A percentile compares a stretch with the other conserved stretches of the same genome.
These are phyloP conservation scores for Acanthosoma haemorrhoidale DNA, from an alignment of 2,888 invertebrate species.

Conservation along the genomic window DNA sequence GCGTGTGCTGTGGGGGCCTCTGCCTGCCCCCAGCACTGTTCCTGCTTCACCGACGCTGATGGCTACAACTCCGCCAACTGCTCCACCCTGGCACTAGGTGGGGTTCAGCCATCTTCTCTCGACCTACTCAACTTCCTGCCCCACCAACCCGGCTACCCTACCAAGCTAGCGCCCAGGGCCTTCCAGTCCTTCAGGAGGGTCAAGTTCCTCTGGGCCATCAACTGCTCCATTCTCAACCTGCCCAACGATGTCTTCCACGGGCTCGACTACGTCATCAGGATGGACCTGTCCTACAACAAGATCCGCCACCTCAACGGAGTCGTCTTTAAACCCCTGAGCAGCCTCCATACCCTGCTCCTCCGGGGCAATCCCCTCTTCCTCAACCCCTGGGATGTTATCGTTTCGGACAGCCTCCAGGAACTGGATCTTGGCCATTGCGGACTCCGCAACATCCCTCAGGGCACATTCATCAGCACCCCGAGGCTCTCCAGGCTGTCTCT, in stretches of 20 bases:
- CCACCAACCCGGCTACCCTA: constrained; percentile 22
- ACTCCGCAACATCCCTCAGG: constrained; percentile 36
- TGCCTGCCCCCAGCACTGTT: constrained; percentile 38
- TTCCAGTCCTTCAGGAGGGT: constrained; percentile 36
- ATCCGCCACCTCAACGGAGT: constrained; percentile 39
- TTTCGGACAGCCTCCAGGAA: constrained; percentile 39
- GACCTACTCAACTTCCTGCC: constrained; percentile 31
- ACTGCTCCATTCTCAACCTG: constrained; percentile 37
- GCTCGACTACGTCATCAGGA: constrained; percentile 44
- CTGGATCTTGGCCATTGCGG: constrained; percentile 40
- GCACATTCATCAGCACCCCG: constrained; percentile 35
- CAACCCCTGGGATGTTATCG: constrained; percentile 34
- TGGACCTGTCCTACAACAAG: constrained; percentile 40
- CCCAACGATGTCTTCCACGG: constrained; percentile 46
- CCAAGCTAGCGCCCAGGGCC: constrained; percentile 35
- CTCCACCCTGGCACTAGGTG: constrained; percentile 31
- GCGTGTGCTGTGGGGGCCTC: constrained; percentile 25
- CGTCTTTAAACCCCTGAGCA: constrained; percentile 41
- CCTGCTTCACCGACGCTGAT: constrained; percentile 36
- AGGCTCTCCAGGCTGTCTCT: constrained; percentile 36
- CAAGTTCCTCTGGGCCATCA: constrained; percentile 36
- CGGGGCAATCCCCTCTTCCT: constrained; percentile 48
- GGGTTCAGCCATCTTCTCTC: constrained; percentile 34
- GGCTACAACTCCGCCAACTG: constrained; percentile 38
- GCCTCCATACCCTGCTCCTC: constrained; percentile 44